Evolutionary conservation across 2,888 invertebrate genomes (phyloP).

Genomic region (Parapristionchus giblindavisi): DNA sequence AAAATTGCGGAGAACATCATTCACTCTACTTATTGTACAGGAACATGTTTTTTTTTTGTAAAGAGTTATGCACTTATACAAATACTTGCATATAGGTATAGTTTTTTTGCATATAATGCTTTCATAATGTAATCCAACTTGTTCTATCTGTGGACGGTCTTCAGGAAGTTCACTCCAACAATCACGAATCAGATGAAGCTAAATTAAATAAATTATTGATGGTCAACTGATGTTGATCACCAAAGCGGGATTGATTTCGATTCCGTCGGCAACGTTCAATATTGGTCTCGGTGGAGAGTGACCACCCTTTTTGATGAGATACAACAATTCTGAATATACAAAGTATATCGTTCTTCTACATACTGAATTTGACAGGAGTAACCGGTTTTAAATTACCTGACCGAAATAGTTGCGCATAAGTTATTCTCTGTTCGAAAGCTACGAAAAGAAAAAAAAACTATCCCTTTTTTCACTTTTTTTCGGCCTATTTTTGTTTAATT

Average conservation of each 20-base stretch:
- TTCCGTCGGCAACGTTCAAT: conserved; percentile 15
- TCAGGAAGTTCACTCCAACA: conserved; percentile 29
- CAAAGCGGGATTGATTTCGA: conserved; percentile 24
- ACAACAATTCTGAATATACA: conserved; percentile 13
- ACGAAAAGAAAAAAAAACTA: neutral
- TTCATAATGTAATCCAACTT: no score
- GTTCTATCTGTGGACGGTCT: conserved; percentile 16
- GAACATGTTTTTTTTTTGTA: no score
- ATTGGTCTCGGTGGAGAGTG: neutral
- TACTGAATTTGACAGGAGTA: neutral
- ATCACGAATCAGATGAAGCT: conserved; percentile 35
- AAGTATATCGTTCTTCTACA: neutral
- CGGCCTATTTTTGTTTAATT: no score
- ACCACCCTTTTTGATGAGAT: conserved; percentile 35
- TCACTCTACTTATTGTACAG: no score
- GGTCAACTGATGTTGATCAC: neutral
- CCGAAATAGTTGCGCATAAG: neutral
- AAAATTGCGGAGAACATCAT: no score
- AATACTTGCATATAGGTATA: no score
- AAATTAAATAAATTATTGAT: neutral
- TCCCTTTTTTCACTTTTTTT: no score
- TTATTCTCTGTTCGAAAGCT: neutral
- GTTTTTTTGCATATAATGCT: no score
- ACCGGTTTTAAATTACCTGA: neutral
- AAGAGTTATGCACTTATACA: no score